Base-by-base conservation (phyloP, 2,888 invertebrate genomes). In the Margaritifera margaritifera region DNA sequence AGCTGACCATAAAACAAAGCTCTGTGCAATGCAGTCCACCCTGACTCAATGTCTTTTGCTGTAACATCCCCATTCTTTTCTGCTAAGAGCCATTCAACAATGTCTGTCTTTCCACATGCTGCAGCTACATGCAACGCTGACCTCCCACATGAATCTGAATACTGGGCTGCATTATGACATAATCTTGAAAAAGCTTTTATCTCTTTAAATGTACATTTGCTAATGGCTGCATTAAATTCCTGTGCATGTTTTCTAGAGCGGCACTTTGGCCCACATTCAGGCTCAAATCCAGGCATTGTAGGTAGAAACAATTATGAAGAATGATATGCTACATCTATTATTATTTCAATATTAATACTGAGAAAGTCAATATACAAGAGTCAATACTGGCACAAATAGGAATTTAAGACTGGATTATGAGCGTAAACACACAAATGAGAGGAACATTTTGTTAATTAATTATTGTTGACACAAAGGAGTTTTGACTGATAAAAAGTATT, bases 1-100 rank as follows among this genome's bases (percentile, higher is more conserved):
- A 96, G 92, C 83, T 95, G 94, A 0, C 96, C 96, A 89, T 95
- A 95, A 88, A 94, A 95, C 27, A 96, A 90, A 74, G 95, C 94
- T 65, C 95, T 91, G 87, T 96, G 96, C 31, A 96, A 90, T 0
- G 96, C 93, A 15, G 95, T 95, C 89, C 94, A 95, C 0, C 94
- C 94, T 1, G 94, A 94, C 87, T 95, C 95, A 0, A 90, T 85
- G 87, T 95, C 95, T 72, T 92, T 92, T 0, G 91, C 91, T 84
- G 94, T 93, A 5, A 93, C 90, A 67, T 94, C 93, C 0, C 93
- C 93, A 70, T 91, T 89, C 62, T 84, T 86, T 79, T 93, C 92
- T 62, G 92, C 92, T 1, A 94, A 84, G 0, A 96, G 90, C 95
- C 95, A 96, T 82, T 93, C 92, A 78, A 94, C 92, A 24, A 96